Evolutionary conservation across 2,888 invertebrate genomes (phyloP).

Genomic region (Seira ritae): DNA sequence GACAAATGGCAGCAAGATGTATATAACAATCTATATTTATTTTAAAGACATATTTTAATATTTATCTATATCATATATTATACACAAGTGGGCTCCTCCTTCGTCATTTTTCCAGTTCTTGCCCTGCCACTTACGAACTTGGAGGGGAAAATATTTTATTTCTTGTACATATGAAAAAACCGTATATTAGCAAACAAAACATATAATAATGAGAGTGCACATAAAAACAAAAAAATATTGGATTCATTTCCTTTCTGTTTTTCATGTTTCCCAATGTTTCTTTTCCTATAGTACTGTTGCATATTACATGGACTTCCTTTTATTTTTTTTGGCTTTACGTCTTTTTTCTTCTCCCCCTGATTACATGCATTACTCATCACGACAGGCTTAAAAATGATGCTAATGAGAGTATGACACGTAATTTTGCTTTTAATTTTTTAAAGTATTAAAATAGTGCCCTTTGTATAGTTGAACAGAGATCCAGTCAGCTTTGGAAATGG

Average conservation of each 20-base stretch:
- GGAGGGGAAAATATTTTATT: not conserved
- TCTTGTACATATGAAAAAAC: slow-evolving; percentile 15
- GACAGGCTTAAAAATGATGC: too few relatives aligned
- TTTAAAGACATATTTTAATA: slow-evolving; percentile 24
- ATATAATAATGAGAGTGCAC: slow-evolving; percentile 26
- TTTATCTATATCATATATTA: slow-evolving; percentile 38
- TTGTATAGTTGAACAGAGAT: too few relatives aligned
- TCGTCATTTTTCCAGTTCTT: not conserved
- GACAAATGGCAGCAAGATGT: too few relatives aligned
- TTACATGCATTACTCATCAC: too few relatives aligned
- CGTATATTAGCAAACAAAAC: slow-evolving; percentile 36
- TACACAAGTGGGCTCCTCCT: slow-evolving; percentile 33
- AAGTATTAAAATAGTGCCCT: too few relatives aligned
- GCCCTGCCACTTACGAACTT: not conserved
- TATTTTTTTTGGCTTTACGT: not conserved
- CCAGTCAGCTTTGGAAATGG: too few relatives aligned
- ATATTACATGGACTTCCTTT: slow-evolving; percentile 7
- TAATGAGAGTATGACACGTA: too few relatives aligned
- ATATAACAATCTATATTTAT: too few relatives aligned
- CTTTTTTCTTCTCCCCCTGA: too few relatives aligned
- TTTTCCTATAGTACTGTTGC: slow-evolving; percentile 21
- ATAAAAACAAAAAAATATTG: slow-evolving; percentile 47
- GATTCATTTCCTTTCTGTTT: slow-evolving; percentile 50
- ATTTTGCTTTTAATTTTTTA: too few relatives aligned
- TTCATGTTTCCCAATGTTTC: slow-evolving; percentile 31